A percentile compares a stretch with the other conserved stretches of the same genome.
phyloP scores from a whole-genome alignment of 2,113 vertebrate species.

The Cyrtonyx montezumae region DNA sequence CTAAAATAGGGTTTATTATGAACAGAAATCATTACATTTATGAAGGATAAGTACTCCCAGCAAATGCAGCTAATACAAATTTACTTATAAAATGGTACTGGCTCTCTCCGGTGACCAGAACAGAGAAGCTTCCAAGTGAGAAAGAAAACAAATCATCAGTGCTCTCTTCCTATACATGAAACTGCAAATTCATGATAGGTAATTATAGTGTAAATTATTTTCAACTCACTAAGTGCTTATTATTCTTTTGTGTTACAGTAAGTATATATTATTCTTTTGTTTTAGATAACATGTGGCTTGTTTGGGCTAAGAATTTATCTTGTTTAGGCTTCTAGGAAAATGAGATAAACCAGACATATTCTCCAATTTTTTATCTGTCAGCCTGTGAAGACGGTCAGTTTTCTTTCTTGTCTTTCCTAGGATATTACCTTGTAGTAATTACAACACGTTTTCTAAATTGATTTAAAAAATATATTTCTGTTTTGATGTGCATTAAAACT shows the following conservation, averaged over 20 bases:
- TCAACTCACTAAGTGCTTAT: neutral
- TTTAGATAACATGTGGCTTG: neutral
- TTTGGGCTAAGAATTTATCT: neutral
- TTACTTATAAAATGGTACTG: neutral
- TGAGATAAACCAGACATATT: neutral
- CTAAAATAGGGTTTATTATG: neutral
- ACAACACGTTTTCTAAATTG: neutral
- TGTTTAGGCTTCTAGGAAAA: neutral
- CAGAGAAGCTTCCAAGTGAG: neutral
- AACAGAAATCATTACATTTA: neutral
- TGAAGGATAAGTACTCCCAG: neutral
- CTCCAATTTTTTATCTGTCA: neutral
- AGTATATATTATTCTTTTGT: neutral
- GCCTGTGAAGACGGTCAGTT: neutral
- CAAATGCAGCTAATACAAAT: neutral
- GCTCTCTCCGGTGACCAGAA: neutral
- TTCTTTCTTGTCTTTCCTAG: neutral
- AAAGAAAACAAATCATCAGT: neutral
- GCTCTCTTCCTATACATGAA: neutral
- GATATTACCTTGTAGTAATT: neutral
- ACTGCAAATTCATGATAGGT: neutral
- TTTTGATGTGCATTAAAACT: neutral
- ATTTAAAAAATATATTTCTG: neutral
- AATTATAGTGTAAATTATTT: neutral
- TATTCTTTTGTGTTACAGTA: neutral